Conservation (phyloP, 2,113 vertebrate genomes). For the Puma concolor region DNA sequence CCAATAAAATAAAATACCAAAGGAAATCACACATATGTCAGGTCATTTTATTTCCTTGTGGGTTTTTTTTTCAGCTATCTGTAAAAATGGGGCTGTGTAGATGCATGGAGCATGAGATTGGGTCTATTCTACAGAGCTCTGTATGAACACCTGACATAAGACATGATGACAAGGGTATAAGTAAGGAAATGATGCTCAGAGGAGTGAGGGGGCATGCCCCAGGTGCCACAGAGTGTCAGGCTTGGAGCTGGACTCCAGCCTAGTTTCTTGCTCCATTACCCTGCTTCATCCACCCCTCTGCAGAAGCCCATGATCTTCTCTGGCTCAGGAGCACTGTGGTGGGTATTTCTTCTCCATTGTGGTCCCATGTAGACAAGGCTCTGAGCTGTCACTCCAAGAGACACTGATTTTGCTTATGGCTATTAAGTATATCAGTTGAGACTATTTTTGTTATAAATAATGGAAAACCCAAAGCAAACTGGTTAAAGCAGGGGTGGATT, state of each 20-base stretch:
- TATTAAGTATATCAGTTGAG: background rate
- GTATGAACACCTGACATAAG: background rate
- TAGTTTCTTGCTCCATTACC: background rate
- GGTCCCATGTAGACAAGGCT: background rate
- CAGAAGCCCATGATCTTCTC: background rate
- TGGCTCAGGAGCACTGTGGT: background rate
- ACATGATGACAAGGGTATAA: background rate
- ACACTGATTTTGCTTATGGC: background rate
- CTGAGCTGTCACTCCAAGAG: background rate
- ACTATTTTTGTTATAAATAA: background rate
- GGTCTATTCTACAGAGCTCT: background rate
- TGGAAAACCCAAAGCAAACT: background rate
- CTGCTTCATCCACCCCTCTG: accelerated
- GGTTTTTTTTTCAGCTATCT: background rate
- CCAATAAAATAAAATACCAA: background rate
- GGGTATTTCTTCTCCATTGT: background rate
- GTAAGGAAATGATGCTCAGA: background rate
- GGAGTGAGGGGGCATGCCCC: background rate
- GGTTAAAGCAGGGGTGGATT: background rate
- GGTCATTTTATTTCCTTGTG: background rate
- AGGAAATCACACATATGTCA: background rate
- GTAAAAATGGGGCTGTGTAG: background rate
- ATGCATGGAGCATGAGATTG: background rate
- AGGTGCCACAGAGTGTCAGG: accelerated
- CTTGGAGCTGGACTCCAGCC: background rate